Percentiles rank a stretch among this genome's conserved stretches.
These are phyloP conservation scores for Calliphora vomitoria DNA, from an alignment of 2,888 invertebrate species.

Conservation along the genomic window DNA sequence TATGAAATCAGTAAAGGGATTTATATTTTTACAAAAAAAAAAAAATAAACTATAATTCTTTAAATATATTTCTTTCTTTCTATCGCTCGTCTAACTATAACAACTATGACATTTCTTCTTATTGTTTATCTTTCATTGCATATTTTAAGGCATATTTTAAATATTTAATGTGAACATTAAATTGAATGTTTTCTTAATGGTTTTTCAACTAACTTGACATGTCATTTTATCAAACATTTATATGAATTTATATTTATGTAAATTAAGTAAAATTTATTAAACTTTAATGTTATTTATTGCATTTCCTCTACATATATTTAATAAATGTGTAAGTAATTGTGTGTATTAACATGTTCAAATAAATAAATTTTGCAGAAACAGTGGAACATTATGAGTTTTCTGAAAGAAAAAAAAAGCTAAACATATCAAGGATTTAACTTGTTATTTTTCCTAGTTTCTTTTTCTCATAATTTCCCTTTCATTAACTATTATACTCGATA, in stretches of 20 bases:
- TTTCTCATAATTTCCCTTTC: no score
- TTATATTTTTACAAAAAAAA: background rate
- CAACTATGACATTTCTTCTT: no score
- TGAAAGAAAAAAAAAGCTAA: no score
- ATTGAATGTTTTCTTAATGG: conserved; percentile 33
- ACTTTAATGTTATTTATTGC: conserved; percentile 62
- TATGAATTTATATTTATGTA: conserved; percentile 39
- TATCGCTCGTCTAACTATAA: no score
- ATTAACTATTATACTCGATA: background rate
- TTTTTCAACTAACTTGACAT: conserved; percentile 39
- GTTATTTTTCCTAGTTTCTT: no score
- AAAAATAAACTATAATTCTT: background rate
- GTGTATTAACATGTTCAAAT: background rate
- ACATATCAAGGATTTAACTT: no score
- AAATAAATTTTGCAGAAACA: background rate
- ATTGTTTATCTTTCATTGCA: background rate
- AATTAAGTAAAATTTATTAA: conserved; percentile 62
- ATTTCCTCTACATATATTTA: conserved; percentile 2
- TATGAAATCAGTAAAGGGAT: conserved; percentile 9
- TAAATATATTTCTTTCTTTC: no score
- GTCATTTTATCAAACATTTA: conserved; percentile 36
- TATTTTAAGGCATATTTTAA: conserved; percentile 47
- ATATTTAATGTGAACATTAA: conserved; percentile 19
- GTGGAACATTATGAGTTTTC: conserved; percentile 2
- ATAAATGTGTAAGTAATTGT: background rate